Evolutionary conservation across 2,113 vertebrate genomes (phyloP).

Genomic region (Chionomys nivalis): DNA sequence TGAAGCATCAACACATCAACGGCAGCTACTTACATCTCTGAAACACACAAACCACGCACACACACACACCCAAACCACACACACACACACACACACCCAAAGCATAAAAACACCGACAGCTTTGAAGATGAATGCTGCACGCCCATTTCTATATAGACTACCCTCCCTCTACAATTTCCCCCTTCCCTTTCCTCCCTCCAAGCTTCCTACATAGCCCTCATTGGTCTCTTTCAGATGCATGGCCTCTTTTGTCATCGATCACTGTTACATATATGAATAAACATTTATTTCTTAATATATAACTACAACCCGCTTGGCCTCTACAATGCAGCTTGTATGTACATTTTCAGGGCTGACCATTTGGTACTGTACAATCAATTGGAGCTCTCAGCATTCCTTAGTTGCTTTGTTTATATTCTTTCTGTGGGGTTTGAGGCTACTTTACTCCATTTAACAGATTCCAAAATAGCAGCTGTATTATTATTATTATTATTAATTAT

Average conservation of each 20-base stretch:
- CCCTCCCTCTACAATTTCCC: not conserved
- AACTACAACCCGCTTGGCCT: not conserved
- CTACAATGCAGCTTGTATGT: too few relatives aligned
- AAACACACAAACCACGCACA: not conserved
- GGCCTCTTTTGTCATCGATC: not conserved
- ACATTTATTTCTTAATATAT: not conserved
- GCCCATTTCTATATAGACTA: not conserved
- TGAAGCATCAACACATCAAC: not conserved
- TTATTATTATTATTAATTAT: not conserved
- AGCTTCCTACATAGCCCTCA: not conserved
- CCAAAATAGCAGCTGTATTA: conserved; percentile 50
- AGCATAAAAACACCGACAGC: not conserved
- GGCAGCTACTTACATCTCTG: not conserved
- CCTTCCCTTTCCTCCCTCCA: not conserved
- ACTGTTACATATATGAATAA: not conserved
- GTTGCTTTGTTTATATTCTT: not conserved
- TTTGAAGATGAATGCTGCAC: conserved; percentile 6
- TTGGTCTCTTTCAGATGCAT: not conserved
- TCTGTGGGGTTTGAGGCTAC: not conserved
- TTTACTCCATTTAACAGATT: conserved; percentile 32
- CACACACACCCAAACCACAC: conserved; percentile 1
- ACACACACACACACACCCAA: not conserved
- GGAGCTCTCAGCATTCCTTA: not conserved
- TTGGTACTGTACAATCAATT: not conserved
- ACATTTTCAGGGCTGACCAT: not conserved